Base-by-base conservation (phyloP, 2,113 vertebrate genomes). In the Pantherophis guttatus region DNA sequence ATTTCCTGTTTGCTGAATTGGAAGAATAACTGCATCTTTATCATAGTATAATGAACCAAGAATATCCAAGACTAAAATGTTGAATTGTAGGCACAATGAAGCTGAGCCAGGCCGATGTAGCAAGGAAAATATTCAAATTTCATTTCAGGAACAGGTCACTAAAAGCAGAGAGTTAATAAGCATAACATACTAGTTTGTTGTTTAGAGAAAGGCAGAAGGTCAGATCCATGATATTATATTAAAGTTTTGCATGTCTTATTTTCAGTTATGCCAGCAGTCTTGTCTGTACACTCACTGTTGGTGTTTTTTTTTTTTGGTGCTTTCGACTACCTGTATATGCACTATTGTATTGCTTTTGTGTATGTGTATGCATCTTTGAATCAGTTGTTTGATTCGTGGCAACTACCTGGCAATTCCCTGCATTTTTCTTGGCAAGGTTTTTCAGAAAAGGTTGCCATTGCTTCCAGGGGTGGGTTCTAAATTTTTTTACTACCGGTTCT, bases 1-100 rank as follows among this genome's bases (percentile, higher is more conserved):
- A 59, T 92, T 86, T 94, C 93, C 59, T 93, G 21, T 44, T 91
- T 93, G 94, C 94, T 94, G 24, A 91, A 95, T 91, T 94, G 2
- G 1, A 53, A 90, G 44, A 62, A 92, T 1, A 0, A 65, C 90
- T 94, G 3, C 70, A 95, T 33, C 6, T 58, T 87, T 70, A 93
- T 87, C 91, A 23, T 44, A 92, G 70, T 91, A 62, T 70, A 55
- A 70, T 17, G 29, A 86, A 13, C 88, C 57, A 57, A 92, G 15
- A 33, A 3, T 75, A 88, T 88, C 50, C 8, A 90, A 53, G 57
- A 54, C 88, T 65, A 17, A 87, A 87, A 65, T 53, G 44, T 81
- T 89, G 88, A 39, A 57, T 9, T 48, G 11, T 21, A 89, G 11
- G 39, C n/a, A 81, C 53, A 81, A 52, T 81, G 50, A 54, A 52